Conservation (phyloP, 2,797 vertebrate species). For the Coluber constrictor region DNA sequence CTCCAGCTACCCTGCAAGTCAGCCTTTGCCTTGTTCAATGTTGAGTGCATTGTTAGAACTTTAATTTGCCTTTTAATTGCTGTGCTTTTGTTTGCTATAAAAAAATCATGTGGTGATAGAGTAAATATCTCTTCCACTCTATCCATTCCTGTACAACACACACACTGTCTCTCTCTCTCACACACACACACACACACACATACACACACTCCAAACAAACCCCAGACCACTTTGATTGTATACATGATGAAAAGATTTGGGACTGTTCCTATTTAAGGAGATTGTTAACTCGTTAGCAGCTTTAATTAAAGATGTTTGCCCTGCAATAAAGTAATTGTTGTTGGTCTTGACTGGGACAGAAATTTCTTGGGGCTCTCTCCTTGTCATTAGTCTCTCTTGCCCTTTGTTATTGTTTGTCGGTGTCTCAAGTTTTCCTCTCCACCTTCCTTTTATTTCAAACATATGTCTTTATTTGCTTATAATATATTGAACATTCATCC, state of each 20-base stretch:
- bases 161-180: too few species aligned
- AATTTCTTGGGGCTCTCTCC: conserved; percentile 62
- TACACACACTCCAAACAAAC: neutral
- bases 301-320: conserved; percentile 47
- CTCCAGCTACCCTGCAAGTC: conserved; percentile 53
- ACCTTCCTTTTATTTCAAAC: conserved; percentile 56
- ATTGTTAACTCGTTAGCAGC: conserved; percentile 41
- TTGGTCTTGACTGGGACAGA: conserved; percentile 55
- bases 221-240: conserved; percentile 45
- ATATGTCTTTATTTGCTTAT: conserved; percentile 53
- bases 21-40: conserved; percentile 66
- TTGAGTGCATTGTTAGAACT: conserved; percentile 67
- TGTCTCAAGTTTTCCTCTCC: conserved; percentile 20
- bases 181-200: too few species aligned
- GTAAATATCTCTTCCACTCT: conserved; percentile 60
- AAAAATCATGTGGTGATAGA: conserved; percentile 67
- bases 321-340: conserved; percentile 55
- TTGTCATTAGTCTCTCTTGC: conserved; percentile 63
- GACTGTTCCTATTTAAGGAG: conserved; percentile 32
- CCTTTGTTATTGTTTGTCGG: conserved; percentile 52
- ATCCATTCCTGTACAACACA: conserved; percentile 40
- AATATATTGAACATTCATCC: conserved; percentile 50
- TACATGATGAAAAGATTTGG: conserved; percentile 42
- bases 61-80: conserved; percentile 69
- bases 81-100: conserved; percentile 57